Percentiles rank a stretch among this genome's conserved stretches.
phyloP scores from a whole-genome alignment of 2,888 invertebrate species.

The Gortyna flavago region DNA sequence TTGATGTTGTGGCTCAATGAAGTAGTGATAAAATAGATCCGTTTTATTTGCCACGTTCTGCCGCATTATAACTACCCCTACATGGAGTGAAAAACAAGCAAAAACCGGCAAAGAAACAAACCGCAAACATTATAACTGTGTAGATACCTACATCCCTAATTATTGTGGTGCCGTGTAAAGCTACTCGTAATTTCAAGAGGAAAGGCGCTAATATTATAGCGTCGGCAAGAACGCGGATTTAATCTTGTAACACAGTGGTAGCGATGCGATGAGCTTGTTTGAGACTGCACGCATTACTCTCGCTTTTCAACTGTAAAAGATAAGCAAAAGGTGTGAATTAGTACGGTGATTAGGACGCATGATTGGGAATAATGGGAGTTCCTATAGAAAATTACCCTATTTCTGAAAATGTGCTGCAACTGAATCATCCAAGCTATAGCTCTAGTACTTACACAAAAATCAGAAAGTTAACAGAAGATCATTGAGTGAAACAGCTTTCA shows the following conservation, averaged over 20 bases:
- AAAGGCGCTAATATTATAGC: constrained; percentile 65
- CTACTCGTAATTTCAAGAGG: constrained; percentile 63
- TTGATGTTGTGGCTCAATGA: neutral
- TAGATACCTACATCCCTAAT: constrained; percentile 57
- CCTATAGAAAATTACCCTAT: neutral
- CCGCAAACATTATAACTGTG: constrained; percentile 17
- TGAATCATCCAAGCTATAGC: neutral
- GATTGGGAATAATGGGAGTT: neutral
- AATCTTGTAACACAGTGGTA: constrained; percentile 28
- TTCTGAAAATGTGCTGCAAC: neutral
- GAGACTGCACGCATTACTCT: neutral
- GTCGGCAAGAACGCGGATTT: constrained; percentile 56
- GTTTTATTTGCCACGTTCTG: neutral
- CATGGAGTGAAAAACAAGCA: constrained; percentile 5
- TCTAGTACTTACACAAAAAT: neutral
- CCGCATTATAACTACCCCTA: neutral
- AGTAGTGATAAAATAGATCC: neutral
- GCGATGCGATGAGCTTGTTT: constrained; percentile 9
- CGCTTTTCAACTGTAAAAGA: neutral
- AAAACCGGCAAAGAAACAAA: constrained; percentile 34
- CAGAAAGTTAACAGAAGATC: neutral
- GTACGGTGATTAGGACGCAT: neutral
- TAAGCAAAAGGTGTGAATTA: neutral
- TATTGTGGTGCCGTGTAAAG: constrained; percentile 59
- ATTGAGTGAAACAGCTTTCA: neutral